Base-by-base conservation (phyloP, 2,113 vertebrate species). In the Paralichthys olivaceus region DNA sequence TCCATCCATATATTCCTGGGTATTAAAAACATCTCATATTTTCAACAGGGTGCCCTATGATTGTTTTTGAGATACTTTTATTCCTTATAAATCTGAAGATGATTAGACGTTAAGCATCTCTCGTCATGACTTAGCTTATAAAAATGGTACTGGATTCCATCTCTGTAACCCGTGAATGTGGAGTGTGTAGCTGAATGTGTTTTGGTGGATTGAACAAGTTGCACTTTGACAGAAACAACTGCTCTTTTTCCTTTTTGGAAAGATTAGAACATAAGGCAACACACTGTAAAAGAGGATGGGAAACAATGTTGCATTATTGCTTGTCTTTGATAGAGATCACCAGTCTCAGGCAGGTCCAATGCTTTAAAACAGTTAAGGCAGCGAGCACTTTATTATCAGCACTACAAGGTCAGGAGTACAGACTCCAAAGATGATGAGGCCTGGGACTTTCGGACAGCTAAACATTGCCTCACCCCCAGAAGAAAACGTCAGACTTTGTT, bases 391-490 rank as follows among this genome's bases (percentile, higher is more conserved):
- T 61, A 56, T 76, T 37, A 74, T 73, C 60, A 47, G 19, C 40
- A 13, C n/a, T 59, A 11, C 26, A 56, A 51, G 40, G 66, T 65
- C 29, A 69, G 15, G 23, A 20, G 22, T 3, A 23, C 20, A 15
- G 17, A 51, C 22, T 63, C 40, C 22, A n/a, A 28, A 43, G 59
- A 72, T 63, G 62, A 64, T 65, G 58, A 81, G 56, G 25, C 25
- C 61, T 19, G 34, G 22, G 63, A 59, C 59, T 55, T 28, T 73
- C 65, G 29, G 63, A 51, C 53, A 28, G 51, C 45, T 47, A 49
- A 75, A 68, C 69, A 32, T 72, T 29, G 4, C 77, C 69, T 79
- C 80, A 34, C 45, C 57, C 53, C 70, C 45, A 29, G 23, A 54
- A 54, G 49, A 2, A 40, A 62, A 26, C 40, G 32, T 64, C 53